These are phyloP conservation scores for Scomberomorus guttatus DNA, from an alignment of 2,797 vertebrate genomes.

Conservation along the genomic window DNA sequence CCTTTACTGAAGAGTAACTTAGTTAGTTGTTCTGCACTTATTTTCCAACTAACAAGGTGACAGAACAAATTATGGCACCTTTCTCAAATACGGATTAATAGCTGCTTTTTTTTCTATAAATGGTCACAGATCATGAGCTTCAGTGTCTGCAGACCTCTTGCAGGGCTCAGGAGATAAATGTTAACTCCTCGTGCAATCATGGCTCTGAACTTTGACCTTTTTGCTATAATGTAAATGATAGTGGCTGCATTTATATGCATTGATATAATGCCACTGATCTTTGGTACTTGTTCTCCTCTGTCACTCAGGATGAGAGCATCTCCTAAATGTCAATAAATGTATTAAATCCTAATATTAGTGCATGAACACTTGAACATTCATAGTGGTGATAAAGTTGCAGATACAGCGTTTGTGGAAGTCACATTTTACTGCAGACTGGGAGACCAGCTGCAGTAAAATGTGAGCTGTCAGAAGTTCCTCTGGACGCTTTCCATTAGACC, in stretches of 20 bases:
- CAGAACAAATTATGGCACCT: no score
- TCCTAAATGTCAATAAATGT: conserved; percentile 17
- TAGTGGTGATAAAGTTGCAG: not conserved
- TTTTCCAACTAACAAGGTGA: not conserved
- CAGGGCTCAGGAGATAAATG: not conserved
- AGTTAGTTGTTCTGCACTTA: not conserved
- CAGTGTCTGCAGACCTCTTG: not conserved
- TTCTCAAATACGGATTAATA: no score
- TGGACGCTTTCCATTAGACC: not conserved
- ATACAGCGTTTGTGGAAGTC: not conserved
- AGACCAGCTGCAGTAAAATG: conserved; percentile 6
- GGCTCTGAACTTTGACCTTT: conserved; percentile 18
- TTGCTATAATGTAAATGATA: not conserved
- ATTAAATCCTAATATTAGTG: not conserved
- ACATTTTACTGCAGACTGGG: not conserved
- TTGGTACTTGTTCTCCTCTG: not conserved
- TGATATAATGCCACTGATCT: conserved; percentile 1
- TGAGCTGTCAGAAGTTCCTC: conserved; percentile 10
- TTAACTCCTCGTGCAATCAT: not conserved
- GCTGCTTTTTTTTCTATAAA: no score
- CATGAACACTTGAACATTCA: not conserved
- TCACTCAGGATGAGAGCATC: not conserved
- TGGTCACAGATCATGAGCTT: not conserved
- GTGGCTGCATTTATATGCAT: no score
- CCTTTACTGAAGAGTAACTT: not conserved